Evolutionary conservation across 2,113 vertebrate genomes (phyloP).

Genomic region (Rafetus swinhoei): DNA sequence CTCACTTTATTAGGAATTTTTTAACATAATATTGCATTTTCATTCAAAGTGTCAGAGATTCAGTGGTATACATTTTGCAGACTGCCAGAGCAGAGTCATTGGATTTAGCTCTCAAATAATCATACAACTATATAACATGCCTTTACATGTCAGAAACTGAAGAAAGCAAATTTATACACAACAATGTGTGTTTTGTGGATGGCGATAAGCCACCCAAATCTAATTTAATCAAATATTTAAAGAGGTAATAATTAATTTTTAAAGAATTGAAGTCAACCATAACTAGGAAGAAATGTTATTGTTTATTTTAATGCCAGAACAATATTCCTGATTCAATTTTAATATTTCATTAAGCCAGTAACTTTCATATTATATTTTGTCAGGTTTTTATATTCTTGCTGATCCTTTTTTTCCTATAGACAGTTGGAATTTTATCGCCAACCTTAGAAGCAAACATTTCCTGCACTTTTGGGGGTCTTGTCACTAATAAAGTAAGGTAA

Average conservation of each 20-base stretch:
- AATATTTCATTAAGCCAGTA: slow-evolving; percentile 81
- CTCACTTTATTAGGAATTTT: slow-evolving; percentile 38
- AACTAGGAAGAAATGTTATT: slow-evolving; percentile 79
- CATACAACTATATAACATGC: slow-evolving; percentile 58
- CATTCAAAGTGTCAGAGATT: slow-evolving; percentile 49
- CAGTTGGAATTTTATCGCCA: slow-evolving; percentile 50
- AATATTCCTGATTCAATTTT: slow-evolving; percentile 83
- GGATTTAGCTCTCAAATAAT: slow-evolving; percentile 67
- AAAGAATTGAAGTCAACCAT: slow-evolving; percentile 81
- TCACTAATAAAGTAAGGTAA: slow-evolving; percentile 49
- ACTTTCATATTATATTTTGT: slow-evolving; percentile 70
- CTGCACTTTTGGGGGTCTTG: slow-evolving; percentile 31
- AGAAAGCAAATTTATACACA: slow-evolving; percentile 68
- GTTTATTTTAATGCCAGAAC: slow-evolving; percentile 83
- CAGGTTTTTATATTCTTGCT: slow-evolving; percentile 67
- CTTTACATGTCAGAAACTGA: slow-evolving; percentile 66
- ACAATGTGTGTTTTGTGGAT: slow-evolving; percentile 64
- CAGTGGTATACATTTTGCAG: slow-evolving; percentile 37
- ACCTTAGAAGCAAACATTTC: not conserved
- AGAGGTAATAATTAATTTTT: slow-evolving; percentile 85
- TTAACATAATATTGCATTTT: slow-evolving; percentile 38
- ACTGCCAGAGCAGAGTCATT: slow-evolving; percentile 28
- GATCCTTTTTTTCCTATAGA: slow-evolving; percentile 37
- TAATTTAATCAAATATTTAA: slow-evolving; percentile 87
- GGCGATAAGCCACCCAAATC: slow-evolving; percentile 76